These are phyloP conservation scores for Todiramphus chloris DNA, from an alignment of 2,113 vertebrate species.

Conservation along the genomic window DNA sequence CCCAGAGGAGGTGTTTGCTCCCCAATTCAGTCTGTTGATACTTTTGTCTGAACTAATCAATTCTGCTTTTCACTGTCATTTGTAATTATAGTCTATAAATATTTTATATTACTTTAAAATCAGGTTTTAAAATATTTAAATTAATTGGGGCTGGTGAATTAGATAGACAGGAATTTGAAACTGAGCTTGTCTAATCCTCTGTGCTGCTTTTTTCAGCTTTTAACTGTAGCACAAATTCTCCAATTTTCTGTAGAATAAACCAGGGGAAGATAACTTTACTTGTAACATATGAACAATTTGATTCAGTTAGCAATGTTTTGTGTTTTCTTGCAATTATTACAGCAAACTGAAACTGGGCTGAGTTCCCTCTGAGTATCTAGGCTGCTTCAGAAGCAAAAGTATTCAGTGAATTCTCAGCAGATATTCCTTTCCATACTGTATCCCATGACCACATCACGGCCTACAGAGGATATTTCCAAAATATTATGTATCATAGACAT, in stretches of 20 bases:
- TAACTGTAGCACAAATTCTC: neutral
- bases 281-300: neutral
- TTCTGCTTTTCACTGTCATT: conserved; percentile 33
- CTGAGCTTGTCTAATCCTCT: conserved; percentile 12
- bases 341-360: neutral
- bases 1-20: conserved; percentile 4
- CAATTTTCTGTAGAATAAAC: neutral
- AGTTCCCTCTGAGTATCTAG: neutral
- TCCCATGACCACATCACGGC: neutral
- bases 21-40: conserved; percentile 5
- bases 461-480: neutral
- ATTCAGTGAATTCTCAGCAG: neutral
- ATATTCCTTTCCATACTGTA: neutral
- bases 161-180: conserved; percentile 12
- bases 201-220: conserved; percentile 19
- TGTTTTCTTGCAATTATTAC: conserved; percentile 13
- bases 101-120: conserved; percentile 54
- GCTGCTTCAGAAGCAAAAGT: neutral
- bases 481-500: neutral
- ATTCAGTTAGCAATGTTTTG: neutral
- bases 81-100: conserved; percentile 36
- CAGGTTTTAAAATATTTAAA: conserved; percentile 49
- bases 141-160: conserved; percentile 21
- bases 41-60: conserved; percentile 36
- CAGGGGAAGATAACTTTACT: neutral